A percentile compares a stretch with the other conserved stretches of the same genome.
These are phyloP conservation scores for Grammomys surdaster DNA, from an alignment of 2,113 vertebrate species.

Conservation along the genomic window DNA sequence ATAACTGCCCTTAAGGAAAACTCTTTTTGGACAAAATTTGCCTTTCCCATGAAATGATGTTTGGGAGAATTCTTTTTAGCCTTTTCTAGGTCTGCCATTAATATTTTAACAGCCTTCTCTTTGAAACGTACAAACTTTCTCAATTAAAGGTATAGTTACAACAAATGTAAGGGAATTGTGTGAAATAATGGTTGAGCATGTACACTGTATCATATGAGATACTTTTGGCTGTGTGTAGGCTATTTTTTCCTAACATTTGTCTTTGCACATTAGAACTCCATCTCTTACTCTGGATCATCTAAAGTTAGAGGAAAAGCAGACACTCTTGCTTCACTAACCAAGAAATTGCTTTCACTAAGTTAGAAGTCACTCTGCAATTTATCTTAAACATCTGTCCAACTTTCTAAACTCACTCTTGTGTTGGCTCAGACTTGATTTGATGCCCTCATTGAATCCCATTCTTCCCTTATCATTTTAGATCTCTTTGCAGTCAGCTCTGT, in stretches of 20 bases:
- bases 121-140: neutral
- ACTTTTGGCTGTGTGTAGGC: neutral
- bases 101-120: neutral
- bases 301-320: neutral
- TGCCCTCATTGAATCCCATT: constrained; percentile 45
- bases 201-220: neutral
- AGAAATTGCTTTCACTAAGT: neutral
- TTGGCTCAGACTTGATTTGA: constrained; percentile 48
- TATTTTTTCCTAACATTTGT: neutral
- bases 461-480: constrained; percentile 24
- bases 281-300: neutral
- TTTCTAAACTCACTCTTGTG: constrained; percentile 1
- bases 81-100: neutral
- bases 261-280: neutral
- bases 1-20: neutral
- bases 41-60: neutral
- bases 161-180: neutral
- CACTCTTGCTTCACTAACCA: neutral
- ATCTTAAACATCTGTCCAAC: constrained; percentile 19
- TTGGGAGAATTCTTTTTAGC: neutral
- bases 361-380: constrained; percentile 42
- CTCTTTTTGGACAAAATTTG: neutral
- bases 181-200: neutral
- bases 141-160: neutral
- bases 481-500: constrained; percentile 55